phyloP scores from a whole-genome alignment of 64 coral and sea anemone genomes.

The Montipora cactus region DNA sequence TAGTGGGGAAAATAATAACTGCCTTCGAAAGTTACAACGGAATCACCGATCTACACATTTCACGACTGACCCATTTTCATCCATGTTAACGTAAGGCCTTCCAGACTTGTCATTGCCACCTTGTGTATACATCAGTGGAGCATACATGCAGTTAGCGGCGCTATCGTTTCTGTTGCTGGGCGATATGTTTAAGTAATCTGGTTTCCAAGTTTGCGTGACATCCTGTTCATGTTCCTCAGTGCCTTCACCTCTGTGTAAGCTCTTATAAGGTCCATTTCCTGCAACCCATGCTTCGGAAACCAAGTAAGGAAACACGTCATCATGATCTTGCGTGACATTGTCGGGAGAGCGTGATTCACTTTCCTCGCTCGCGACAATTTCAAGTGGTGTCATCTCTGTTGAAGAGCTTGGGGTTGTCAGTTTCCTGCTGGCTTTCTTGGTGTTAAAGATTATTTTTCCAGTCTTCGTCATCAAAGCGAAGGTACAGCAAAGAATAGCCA shows the following conservation, averaged over 20 bases:
- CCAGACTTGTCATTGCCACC: background rate
- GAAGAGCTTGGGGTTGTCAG: slow-evolving; percentile 18
- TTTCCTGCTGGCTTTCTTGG: background rate
- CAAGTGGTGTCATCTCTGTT: background rate
- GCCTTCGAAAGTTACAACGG: background rate
- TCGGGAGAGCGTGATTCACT: background rate
- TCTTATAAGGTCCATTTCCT: too few relatives aligned
- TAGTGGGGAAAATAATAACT: background rate
- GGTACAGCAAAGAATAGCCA: background rate
- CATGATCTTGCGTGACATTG: background rate
- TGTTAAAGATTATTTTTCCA: background rate
- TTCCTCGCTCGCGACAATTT: background rate
- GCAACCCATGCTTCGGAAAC: background rate
- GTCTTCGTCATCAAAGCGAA: background rate
- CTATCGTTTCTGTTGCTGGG: slow-evolving; percentile 48
- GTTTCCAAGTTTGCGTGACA: background rate
- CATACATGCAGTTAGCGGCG: slow-evolving; percentile 43
- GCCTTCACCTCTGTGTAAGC: background rate
- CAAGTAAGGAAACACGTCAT: slow-evolving; percentile 34
- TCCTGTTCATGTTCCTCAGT: background rate
- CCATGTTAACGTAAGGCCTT: slow-evolving; percentile 7
- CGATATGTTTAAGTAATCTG: slow-evolving; percentile 44
- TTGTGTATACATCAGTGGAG: background rate
- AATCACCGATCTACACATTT: background rate
- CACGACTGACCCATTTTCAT: background rate